These are phyloP conservation scores for Microctonus brassicae DNA, from an alignment of 2,888 invertebrate species.

Conservation along the genomic window DNA sequence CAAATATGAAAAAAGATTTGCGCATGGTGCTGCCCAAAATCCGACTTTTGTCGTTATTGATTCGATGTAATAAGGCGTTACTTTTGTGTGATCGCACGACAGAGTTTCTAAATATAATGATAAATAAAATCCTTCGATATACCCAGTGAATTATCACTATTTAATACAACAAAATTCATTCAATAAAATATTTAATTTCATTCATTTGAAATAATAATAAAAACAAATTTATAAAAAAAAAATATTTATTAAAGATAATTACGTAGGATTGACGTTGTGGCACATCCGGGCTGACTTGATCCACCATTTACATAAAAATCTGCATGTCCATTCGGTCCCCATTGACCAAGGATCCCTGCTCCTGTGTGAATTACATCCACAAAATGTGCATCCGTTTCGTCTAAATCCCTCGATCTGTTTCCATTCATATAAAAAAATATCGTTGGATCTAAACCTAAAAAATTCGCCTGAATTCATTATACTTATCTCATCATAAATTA, in stretches of 20 bases:
- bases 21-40: constrained; percentile 89
- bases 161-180: too few species aligned
- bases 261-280: constrained; percentile 86
- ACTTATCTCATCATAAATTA: neutral
- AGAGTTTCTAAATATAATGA: constrained; percentile 78
- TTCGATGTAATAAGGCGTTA: constrained; percentile 91
- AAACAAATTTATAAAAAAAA: neutral
- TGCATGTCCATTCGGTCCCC: constrained; percentile 90
- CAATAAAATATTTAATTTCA: too few species aligned
- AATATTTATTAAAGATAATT: too few species aligned
- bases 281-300: constrained; percentile 89
- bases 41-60: constrained; percentile 85
- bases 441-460: constrained; percentile 84
- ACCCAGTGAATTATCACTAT: too few species aligned
- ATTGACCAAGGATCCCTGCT: constrained; percentile 89
- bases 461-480: constrained; percentile 19
- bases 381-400: constrained; percentile 84
- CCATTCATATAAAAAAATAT: constrained; percentile 87
- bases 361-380: constrained; percentile 89
- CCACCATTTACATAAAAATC: constrained; percentile 92
- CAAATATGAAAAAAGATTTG: constrained; percentile 85
- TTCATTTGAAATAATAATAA: neutral
- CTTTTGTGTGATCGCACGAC: constrained; percentile 91
- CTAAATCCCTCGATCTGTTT: constrained; percentile 84
- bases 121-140: too few species aligned